Evolutionary conservation across 1,140 invertebrate genomes (phyloP), one percentile per base, ranked within the genome.

Genomic region (Anastrepha ludens): DNA sequence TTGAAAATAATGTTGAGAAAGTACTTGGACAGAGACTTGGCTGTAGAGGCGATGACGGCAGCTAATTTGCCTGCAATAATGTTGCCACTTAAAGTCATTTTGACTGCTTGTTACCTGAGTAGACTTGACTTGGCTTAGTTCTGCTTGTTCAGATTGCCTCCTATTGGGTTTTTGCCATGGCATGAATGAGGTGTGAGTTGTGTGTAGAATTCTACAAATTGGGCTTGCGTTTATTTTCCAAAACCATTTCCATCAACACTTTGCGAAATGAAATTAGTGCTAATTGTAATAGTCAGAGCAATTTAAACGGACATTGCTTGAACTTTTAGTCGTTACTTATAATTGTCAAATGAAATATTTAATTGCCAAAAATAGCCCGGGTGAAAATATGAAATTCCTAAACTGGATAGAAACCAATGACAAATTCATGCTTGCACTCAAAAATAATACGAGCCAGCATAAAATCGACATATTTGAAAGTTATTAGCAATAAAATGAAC

Each of bases 41-140:
- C 6, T 81, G 17, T 9, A 7, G 74, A 81, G 47, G 74, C 44
- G 74, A 81, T 81, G 74, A 81, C 6, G 74, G 47, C 17, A 81
- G 15, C 44, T 81, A 50, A 81, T 81, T 81, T 81, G 74, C 74
- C 47, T 81, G 74, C 74, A 81, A 55, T 81, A 81, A 81, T 81
- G 74, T 50, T 81, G 74, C 44, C 47, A 81, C 74, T 81, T 81
- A 55, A 55, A 81, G 74, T 81, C 74, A n/a, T 8, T 81, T 55
- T 29, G 74, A 58, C 47, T 81, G 44, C n/a, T 55, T 29, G 47
- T 81, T 55, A 81, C 74, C 74, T 81, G 47, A 8, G 47, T n/a
- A 20, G n/a, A 20, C 60, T 17, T 62, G 5, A 39, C 7, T 17
- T 62, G 60, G 60, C 15, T 62, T 62, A 62, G 60, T 4, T 62